phyloP scores from a whole-genome alignment of 2,888 invertebrate species.

The Hipparchia semele region DNA sequence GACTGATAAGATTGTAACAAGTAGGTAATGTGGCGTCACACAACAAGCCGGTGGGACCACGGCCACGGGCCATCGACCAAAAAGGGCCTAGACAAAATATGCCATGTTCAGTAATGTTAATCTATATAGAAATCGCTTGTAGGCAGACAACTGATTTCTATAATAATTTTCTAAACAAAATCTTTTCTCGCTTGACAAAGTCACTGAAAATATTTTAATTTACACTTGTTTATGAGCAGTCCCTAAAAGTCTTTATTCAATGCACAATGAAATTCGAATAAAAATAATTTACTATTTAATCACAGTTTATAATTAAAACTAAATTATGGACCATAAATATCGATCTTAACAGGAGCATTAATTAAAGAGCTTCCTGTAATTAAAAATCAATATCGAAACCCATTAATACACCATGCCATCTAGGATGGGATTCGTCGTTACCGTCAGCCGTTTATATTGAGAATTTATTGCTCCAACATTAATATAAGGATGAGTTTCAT shows the following conservation, averaged over 20 bases:
- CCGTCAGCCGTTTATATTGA: conserved; percentile 28
- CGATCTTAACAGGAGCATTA: conserved; percentile 21
- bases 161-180: too few relatives aligned
- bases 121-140: too few relatives aligned
- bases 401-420: conserved; percentile 30
- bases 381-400: conserved; percentile 36
- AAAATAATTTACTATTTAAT: conserved; percentile 10
- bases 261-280: neutral
- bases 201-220: too few relatives aligned
- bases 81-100: too few relatives aligned
- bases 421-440: conserved; percentile 22
- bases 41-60: too few relatives aligned
- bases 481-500: conserved; percentile 19
- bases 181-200: too few relatives aligned
- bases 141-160: too few relatives aligned
- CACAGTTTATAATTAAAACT: conserved; percentile 26
- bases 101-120: too few relatives aligned
- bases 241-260: neutral
- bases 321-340: conserved; percentile 22
- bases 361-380: conserved; percentile 34
- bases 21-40: too few relatives aligned
- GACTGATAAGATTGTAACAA: neutral
- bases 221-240: neutral
- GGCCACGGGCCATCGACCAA: too few relatives aligned
- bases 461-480: conserved; percentile 27